Percentiles rank a stretch among this genome's conserved stretches.
phyloP scores from a whole-genome alignment of 2,888 invertebrate genomes.

The Cosmia trapezina region DNA sequence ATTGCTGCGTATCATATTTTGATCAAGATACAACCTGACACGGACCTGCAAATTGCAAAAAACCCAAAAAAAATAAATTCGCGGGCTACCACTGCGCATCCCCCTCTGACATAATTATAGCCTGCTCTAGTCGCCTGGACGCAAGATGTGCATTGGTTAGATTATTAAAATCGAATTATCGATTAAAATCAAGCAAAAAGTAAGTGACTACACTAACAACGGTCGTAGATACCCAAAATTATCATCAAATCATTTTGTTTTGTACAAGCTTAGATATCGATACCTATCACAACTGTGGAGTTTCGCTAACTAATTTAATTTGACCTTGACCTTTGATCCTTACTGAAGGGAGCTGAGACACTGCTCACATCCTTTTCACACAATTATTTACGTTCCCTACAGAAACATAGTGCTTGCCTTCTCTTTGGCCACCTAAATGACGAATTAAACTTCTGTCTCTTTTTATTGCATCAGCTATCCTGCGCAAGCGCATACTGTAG shows the following conservation, averaged over 20 bases:
- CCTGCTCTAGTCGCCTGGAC: too few species aligned
- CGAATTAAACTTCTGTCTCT: slow-evolving; percentile 35
- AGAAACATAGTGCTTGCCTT: neutral
- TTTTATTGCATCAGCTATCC: slow-evolving; percentile 22
- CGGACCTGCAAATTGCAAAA: too few species aligned
- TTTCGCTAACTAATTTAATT: too few species aligned
- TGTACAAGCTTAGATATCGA: neutral
- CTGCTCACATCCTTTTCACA: neutral
- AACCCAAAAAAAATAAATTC: too few species aligned
- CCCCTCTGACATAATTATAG: too few species aligned
- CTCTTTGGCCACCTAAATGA: neutral
- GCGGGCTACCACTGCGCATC: too few species aligned
- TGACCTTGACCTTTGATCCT: too few species aligned
- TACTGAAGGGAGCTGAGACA: neutral
- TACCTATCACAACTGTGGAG: neutral
- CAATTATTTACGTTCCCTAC: neutral
- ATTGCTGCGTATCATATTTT: too few species aligned
- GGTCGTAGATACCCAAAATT: neutral
- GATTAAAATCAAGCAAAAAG: too few species aligned
- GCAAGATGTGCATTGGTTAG: too few species aligned
- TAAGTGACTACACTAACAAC: neutral
- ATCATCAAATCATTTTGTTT: too few species aligned
- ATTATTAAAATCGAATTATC: neutral
- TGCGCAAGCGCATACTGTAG: slow-evolving; percentile 77
- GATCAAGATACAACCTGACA: too few species aligned